A percentile compares a stretch with the other conserved stretches of the same genome.
Conservation (phyloP, 2,113 vertebrate species). For the Mobula birostris region DNA sequence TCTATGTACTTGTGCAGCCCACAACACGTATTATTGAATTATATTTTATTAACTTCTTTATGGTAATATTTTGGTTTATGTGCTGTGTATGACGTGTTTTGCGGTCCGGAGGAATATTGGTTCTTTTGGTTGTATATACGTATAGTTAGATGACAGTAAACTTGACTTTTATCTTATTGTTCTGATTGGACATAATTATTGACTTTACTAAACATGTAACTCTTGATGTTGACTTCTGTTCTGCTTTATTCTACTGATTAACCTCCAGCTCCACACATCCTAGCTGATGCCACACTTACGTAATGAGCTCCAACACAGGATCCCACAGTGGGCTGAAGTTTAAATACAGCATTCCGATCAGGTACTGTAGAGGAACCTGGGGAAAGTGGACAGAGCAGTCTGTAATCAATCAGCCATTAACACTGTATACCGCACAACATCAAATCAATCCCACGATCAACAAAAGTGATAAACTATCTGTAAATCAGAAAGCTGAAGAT, state of each 20-base stretch:
- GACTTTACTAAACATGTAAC: background rate
- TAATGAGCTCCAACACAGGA: slow-evolving; percentile 81
- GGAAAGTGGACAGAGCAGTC: slow-evolving; percentile 29
- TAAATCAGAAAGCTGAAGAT: background rate
- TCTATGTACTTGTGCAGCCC: background rate
- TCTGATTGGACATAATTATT: background rate
- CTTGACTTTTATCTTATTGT: background rate
- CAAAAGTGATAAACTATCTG: background rate
- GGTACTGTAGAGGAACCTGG: slow-evolving; percentile 86
- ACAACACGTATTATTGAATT: no score
- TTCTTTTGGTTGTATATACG: no score
- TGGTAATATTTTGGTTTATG: no score
- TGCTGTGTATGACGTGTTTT: no score
- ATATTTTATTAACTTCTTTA: no score
- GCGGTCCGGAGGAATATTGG: no score
- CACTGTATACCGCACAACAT: background rate
- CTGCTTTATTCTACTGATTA: background rate
- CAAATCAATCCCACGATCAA: background rate
- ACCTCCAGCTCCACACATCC: background rate
- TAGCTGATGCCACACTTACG: slow-evolving; percentile 59
- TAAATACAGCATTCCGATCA: slow-evolving; percentile 85
- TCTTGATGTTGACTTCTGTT: background rate
- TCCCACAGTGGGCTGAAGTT: slow-evolving; percentile 94
- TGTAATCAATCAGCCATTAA: background rate
- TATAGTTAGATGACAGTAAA: no score